Evolutionary conservation across 37 sponge, comb jelly and placozoan species (phyloP).

Genomic region (Diacarnus erythraeanus): DNA sequence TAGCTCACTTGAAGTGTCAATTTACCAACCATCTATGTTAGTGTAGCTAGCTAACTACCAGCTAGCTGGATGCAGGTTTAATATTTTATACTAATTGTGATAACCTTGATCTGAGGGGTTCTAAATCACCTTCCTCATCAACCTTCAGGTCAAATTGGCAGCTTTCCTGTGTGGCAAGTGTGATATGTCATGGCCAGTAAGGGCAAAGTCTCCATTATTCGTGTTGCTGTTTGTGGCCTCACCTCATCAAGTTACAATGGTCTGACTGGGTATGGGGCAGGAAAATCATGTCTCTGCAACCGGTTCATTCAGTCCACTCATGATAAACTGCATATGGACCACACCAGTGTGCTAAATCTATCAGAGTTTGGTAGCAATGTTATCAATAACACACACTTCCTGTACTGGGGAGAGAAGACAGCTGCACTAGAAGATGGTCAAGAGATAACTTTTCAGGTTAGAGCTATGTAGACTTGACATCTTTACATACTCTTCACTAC

Average conservation of each 20-base stretch:
- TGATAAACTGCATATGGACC: slow-evolving; percentile 50
- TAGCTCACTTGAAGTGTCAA: too few relatives aligned
- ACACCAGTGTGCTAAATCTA: slow-evolving; percentile 52
- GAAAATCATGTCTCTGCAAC: slow-evolving; percentile 78
- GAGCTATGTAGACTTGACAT: too few relatives aligned
- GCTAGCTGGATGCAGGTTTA: not conserved
- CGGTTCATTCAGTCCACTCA: slow-evolving; percentile 63
- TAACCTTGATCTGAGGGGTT: not conserved
- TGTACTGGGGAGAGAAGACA: slow-evolving; percentile 83
- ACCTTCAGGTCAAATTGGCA: not conserved
- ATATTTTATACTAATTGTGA: not conserved
- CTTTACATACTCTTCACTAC: too few relatives aligned
- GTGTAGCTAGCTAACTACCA: too few relatives aligned
- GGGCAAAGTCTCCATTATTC: slow-evolving; percentile 18
- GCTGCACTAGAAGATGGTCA: slow-evolving; percentile 50
- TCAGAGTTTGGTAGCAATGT: slow-evolving; percentile 56
- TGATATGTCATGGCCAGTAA: not conserved
- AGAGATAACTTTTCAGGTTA: slow-evolving; percentile 43
- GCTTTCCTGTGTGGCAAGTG: not conserved
- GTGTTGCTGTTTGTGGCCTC: slow-evolving; percentile 54
- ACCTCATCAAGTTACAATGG: slow-evolving; percentile 44
- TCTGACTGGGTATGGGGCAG: slow-evolving; percentile 56
- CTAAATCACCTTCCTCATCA: not conserved
- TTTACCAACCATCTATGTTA: too few relatives aligned
- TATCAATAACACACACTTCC: slow-evolving; percentile 71